Evolutionary conservation across 2,113 vertebrate genomes (phyloP).

Genomic region (Dromiciops gliroides): DNA sequence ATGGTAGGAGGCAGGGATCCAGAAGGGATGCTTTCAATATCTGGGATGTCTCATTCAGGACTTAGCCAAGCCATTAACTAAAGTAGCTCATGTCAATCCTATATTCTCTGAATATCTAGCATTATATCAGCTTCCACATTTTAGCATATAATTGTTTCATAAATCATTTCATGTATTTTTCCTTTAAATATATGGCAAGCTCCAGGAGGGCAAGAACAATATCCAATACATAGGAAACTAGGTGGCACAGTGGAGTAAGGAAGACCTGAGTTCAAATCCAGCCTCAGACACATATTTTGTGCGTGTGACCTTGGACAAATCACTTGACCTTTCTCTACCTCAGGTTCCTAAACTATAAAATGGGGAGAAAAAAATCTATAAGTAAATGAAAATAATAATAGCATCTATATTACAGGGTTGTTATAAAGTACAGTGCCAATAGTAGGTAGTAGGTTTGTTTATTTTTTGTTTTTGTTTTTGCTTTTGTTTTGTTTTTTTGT

Average conservation of each 20-base stretch:
- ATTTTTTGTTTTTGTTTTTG: no score
- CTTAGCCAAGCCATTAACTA: neutral
- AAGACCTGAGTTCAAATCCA: neutral
- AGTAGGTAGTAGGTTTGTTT: no score
- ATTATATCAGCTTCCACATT: neutral
- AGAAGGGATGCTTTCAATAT: neutral
- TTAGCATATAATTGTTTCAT: neutral
- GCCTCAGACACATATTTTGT: neutral
- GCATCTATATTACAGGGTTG: neutral
- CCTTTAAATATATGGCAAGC: neutral
- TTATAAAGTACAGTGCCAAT: no score
- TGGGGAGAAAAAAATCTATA: no score
- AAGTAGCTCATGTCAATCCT: neutral
- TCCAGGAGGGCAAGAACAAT: neutral
- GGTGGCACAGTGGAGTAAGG: neutral
- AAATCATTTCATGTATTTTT: neutral
- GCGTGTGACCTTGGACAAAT: neutral
- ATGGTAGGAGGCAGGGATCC: neutral
- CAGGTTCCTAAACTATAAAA: neutral
- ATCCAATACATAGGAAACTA: neutral
- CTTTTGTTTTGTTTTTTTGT: no score
- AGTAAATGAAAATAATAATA: neutral
- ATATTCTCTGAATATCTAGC: neutral
- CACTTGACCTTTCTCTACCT: neutral
- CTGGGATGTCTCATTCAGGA: neutral